Conservation (phyloP, 2,888 invertebrate genomes). For the Mythimna loreyi region DNA sequence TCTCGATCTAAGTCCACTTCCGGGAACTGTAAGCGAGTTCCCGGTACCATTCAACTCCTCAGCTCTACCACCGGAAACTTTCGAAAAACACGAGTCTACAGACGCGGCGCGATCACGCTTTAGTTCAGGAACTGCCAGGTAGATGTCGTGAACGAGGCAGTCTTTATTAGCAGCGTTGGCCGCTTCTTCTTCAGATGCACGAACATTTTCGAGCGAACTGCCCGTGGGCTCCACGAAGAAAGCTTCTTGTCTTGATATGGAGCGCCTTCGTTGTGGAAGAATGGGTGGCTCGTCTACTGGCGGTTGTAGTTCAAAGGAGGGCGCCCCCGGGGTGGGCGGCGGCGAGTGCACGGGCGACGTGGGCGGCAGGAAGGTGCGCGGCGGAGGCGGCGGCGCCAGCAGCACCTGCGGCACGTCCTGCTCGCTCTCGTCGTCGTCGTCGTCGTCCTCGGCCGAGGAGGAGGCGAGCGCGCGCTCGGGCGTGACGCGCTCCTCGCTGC, state of each 20-base stretch:
- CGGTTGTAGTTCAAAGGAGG: conserved; percentile 91
- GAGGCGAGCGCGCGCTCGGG: conserved; percentile 82
- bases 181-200: conserved; percentile 87
- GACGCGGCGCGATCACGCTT: conserved; percentile 96
- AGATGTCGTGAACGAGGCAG: conserved; percentile 93
- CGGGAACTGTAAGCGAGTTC: conserved; percentile 93
- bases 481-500: conserved; percentile 83
- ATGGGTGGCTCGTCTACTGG: conserved; percentile 85
- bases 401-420: conserved; percentile 90
- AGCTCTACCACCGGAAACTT: conserved; percentile 93
- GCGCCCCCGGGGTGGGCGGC: conserved; percentile 89
- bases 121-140: conserved; percentile 95
- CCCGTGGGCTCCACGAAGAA: conserved; percentile 94
- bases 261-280: conserved; percentile 92
- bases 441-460: conserved; percentile 86
- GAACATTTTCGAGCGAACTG: conserved; percentile 93
- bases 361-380: conserved; percentile 78
- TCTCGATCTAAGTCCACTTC: conserved; percentile 94
- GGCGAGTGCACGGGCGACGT: conserved; percentile 81
- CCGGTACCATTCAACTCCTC: conserved; percentile 93
- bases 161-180: conserved; percentile 77
- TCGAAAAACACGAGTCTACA: conserved; percentile 96
- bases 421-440: conserved; percentile 89
- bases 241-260: conserved; percentile 95
- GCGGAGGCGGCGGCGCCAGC: conserved; percentile 91